phyloP scores from a whole-genome alignment of 2,797 vertebrate species.

The Propithecus perrieri region DNA sequence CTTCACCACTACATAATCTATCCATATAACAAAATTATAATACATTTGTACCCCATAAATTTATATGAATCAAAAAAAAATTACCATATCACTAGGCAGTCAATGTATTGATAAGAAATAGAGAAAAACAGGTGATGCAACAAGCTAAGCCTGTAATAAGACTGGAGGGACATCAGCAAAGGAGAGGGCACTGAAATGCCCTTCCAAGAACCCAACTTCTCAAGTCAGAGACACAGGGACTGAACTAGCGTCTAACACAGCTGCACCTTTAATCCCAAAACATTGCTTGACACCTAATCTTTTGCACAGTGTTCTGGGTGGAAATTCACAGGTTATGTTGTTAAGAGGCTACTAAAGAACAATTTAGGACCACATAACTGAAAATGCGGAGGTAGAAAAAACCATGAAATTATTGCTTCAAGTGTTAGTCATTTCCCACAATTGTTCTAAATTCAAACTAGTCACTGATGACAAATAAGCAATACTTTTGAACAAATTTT shows the following conservation, averaged over 20 bases:
- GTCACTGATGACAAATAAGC: slow-evolving; percentile 48
- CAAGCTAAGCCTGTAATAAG: neutral
- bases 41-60: neutral
- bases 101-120: neutral
- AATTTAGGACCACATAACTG: neutral
- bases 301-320: neutral
- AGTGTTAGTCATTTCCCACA: neutral
- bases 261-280: neutral
- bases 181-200: neutral
- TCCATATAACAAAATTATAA: neutral
- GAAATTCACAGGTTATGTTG: neutral
- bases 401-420: neutral
- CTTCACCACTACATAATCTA: neutral
- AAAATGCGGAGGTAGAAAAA: neutral
- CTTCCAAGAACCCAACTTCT: neutral
- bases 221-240: neutral
- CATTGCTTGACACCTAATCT: neutral
- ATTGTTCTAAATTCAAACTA: slow-evolving; percentile 57
- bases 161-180: neutral
- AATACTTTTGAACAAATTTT: slow-evolving; percentile 35
- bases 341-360: neutral
- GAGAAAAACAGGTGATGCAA: neutral
- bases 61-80: neutral
- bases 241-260: neutral
- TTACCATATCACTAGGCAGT: neutral